Base-by-base conservation (phyloP, 1,140 invertebrate species). In the Drosophila nebulosa region DNA sequence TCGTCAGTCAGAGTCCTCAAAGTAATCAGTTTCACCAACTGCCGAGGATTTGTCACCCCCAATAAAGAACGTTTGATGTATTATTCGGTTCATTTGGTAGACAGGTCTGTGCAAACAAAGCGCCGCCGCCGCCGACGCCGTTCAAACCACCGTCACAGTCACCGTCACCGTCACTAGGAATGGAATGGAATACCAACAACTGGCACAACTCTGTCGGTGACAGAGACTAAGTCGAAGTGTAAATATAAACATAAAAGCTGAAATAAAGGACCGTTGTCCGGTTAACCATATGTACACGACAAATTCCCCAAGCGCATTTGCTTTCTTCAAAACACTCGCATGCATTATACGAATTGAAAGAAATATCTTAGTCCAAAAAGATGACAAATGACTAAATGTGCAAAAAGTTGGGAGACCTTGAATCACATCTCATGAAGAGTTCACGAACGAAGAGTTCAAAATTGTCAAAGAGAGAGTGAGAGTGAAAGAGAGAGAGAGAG, bases 1-100 rank as follows among this genome's bases (percentile, higher is more conserved):
- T 61, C 70, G 53, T 30, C 7, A n/a, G n/a, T n/a, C 27, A 9
- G 7, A 51, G 57, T 59, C 67, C 58, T 65, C 65, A 73, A 69
- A 83, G 72, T 83, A 88, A 88, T 88, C 74, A 88, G 71, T 63
- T 69, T 69, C 83, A 46, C 58, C 81, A 84, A 88, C 85, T 78
- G 81, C 74, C 81, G 71, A 61, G 79, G 85, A 88, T 89, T 90
- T 90, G 89, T 90, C 89, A 90, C 85, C 89, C 89, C 83, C 75
- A 84, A 76, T 90, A 75, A 88, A 79, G 77, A 84, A 78, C 80
- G 85, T 90, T 90, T 90, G 89, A 90, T 90, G 89, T 90, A 90
- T 90, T 90, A 90, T 88, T 84, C 79, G 89, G 72, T 90, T 90
- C 89, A 90, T 90, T 90, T 90, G 89, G 72, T 80, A 77, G 89